Conservation (phyloP, 37 sponge, comb jelly and placozoan genomes). For the Geodia barretti region DNA sequence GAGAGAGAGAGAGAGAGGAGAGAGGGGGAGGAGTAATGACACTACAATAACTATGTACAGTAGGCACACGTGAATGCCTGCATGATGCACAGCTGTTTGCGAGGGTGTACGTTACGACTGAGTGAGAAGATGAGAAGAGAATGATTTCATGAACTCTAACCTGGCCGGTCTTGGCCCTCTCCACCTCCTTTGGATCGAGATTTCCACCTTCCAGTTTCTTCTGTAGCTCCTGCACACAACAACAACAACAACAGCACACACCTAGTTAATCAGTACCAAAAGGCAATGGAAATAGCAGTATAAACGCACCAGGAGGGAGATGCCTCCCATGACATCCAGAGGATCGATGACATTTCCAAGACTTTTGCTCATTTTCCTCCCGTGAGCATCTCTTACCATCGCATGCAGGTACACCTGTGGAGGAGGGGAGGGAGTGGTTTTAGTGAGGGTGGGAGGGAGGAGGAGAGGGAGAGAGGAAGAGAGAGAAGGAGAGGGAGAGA, state of each 20-base stretch:
- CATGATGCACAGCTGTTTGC: too few species aligned
- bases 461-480: not conserved
- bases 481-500: not conserved
- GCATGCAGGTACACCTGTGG: slow-evolving; percentile 92
- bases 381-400: slow-evolving; percentile 98
- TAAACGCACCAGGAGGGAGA: slow-evolving; percentile 90
- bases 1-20: not conserved
- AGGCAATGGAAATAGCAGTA: too few species aligned
- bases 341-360: slow-evolving; percentile 99
- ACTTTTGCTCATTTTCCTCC: slow-evolving; percentile 98
- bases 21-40: not conserved
- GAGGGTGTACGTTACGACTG: not conserved
- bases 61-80: too few species aligned
- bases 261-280: not conserved
- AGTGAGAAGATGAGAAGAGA: not conserved
- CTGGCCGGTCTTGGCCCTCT: slow-evolving; percentile 84
- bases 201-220: slow-evolving; percentile 63
- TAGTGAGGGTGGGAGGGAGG: not conserved
- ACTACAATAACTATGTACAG: not conserved
- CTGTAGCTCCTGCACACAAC: slow-evolving; percentile 64
- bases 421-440: not conserved
- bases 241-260: slow-evolving; percentile 1
- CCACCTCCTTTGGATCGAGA: slow-evolving; percentile 86
- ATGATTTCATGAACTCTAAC: too few species aligned
- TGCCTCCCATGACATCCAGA: slow-evolving; percentile 86